Conservation (phyloP, 2,888 invertebrate species). For the Cryptosula pallasiana region DNA sequence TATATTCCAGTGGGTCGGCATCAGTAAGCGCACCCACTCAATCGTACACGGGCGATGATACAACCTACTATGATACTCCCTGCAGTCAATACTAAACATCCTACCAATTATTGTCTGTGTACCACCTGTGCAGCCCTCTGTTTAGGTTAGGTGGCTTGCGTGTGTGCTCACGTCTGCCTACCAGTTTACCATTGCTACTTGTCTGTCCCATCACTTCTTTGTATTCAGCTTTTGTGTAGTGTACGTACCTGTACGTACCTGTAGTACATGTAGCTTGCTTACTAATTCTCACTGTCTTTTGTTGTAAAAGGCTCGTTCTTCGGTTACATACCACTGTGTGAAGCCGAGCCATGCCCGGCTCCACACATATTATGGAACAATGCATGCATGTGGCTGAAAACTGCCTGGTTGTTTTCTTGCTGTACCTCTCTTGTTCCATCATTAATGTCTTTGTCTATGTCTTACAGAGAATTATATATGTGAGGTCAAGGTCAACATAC, state of each 20-base stretch:
- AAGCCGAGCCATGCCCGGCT: no score
- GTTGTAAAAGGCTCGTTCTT: no score
- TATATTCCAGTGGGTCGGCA: neutral
- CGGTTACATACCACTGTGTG: no score
- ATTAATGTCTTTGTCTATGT: conserved; percentile 22
- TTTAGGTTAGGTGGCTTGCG: no score
- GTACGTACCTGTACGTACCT: no score
- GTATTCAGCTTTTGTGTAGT: neutral
- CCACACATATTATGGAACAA: neutral
- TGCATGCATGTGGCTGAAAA: no score
- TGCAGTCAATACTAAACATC: no score
- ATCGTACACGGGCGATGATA: neutral
- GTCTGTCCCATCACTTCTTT: neutral
- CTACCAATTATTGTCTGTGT: no score
- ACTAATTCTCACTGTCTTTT: no score
- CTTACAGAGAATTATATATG: conserved; percentile 23
- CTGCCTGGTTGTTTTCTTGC: neutral
- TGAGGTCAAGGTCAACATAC: conserved; percentile 24
- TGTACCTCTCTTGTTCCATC: neutral
- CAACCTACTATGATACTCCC: neutral
- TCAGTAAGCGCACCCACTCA: neutral
- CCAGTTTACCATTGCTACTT: neutral
- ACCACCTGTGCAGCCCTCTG: no score
- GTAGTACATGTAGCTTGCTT: no score
- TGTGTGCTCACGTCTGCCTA: no score